A percentile compares a stretch with the other conserved stretches of the same genome.
Evolutionary conservation across 2,888 invertebrate genomes (phyloP).

Genomic region (Athalia rosae): DNA sequence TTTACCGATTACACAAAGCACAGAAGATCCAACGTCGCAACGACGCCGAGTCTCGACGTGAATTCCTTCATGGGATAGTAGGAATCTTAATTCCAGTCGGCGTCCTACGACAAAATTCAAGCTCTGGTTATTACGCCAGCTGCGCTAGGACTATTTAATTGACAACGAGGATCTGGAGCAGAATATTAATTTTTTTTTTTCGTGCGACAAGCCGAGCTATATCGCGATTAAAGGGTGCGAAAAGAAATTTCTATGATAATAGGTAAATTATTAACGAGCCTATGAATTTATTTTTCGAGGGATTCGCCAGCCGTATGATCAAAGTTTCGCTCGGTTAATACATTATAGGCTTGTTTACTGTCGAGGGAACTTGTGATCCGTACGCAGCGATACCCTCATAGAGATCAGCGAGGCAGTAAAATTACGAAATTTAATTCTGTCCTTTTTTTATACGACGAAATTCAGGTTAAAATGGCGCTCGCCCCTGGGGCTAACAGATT

Average conservation of each 20-base stretch:
- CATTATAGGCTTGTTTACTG: background rate
- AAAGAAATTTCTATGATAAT: too few relatives aligned
- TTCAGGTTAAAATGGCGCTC: conserved; percentile 48
- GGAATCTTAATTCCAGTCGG: too few relatives aligned
- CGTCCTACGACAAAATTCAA: too few relatives aligned
- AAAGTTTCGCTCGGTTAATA: background rate
- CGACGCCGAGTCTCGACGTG: conserved; percentile 14
- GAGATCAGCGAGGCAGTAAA: background rate
- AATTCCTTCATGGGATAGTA: background rate
- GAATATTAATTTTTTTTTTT: too few relatives aligned
- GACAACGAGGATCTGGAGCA: too few relatives aligned
- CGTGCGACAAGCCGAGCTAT: too few relatives aligned
- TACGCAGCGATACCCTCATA: conserved; percentile 25
- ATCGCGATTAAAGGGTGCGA: too few relatives aligned
- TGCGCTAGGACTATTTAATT: too few relatives aligned
- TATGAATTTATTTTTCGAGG: too few relatives aligned
- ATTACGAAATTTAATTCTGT: conserved; percentile 43
- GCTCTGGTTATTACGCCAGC: too few relatives aligned
- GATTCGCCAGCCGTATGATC: too few relatives aligned
- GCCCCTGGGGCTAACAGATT: conserved; percentile 40
- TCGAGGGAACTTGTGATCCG: background rate
- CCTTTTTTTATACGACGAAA: conserved; percentile 35
- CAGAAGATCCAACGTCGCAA: conserved; percentile 16
- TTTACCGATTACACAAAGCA: conserved; percentile 30
- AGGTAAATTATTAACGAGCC: too few relatives aligned